Evolutionary conservation across 2,888 invertebrate genomes (phyloP).

Genomic region (Acanthococcus lagerstroemiae): DNA sequence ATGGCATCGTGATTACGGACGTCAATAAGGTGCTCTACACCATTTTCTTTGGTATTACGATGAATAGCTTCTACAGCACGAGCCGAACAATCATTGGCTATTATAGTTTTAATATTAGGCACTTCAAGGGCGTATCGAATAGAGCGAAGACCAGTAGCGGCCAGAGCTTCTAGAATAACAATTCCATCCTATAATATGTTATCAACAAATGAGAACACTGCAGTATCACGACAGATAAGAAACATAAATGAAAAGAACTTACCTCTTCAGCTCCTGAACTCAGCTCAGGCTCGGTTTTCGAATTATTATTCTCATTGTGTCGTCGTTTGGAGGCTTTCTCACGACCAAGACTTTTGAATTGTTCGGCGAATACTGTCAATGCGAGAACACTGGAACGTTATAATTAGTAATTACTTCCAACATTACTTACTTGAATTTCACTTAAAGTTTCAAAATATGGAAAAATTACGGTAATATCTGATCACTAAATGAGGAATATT

Average conservation of each 20-base stretch:
- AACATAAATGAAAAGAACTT: not conserved
- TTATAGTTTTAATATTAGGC: slow-evolving; percentile 61
- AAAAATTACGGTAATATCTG: too few species aligned
- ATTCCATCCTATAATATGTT: slow-evolving; percentile 44
- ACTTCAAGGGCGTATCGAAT: slow-evolving; percentile 95
- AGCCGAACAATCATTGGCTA: slow-evolving; percentile 84
- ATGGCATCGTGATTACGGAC: slow-evolving; percentile 64
- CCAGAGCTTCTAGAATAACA: slow-evolving; percentile 79
- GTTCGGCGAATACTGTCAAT: slow-evolving; percentile 14
- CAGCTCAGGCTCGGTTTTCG: not conserved
- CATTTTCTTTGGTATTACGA: slow-evolving; percentile 65
- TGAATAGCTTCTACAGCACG: slow-evolving; percentile 79
- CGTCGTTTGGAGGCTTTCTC: not conserved
- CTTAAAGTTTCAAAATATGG: too few species aligned
- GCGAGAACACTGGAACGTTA: slow-evolving; percentile 1
- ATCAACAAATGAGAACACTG: not conserved
- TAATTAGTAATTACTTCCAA: not conserved
- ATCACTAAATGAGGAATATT: not conserved
- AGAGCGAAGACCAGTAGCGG: slow-evolving; percentile 90
- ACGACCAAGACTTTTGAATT: not conserved
- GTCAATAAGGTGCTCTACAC: slow-evolving; percentile 60
- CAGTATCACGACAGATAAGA: not conserved
- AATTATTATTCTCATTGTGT: not conserved
- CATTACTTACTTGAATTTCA: too few species aligned
- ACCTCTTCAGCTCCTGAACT: not conserved